Evolutionary conservation across 2,888 invertebrate species (phyloP).

Genomic region (Eretmocerus hayati): DNA sequence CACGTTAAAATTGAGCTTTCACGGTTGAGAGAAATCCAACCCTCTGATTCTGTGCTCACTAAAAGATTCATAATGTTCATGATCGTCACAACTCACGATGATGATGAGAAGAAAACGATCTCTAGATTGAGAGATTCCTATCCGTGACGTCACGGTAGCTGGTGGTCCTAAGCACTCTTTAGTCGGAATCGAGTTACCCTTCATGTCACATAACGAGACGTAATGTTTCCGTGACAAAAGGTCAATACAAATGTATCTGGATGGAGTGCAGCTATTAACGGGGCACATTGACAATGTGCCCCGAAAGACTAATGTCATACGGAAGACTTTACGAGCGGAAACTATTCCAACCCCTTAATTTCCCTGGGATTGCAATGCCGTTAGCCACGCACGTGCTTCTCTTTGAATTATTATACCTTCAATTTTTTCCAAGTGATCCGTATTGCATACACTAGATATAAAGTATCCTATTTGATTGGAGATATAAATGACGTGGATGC

Average conservation of each 20-base stretch:
- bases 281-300: slow-evolving; percentile 26
- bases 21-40: no score
- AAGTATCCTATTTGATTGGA: background rate
- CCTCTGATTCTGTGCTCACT: no score
- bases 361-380: slow-evolving; percentile 45
- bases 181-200: slow-evolving; percentile 3
- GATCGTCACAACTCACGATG: no score
- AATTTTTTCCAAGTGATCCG: no score
- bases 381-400: slow-evolving; percentile 42
- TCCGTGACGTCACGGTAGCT: no score
- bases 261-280: slow-evolving; percentile 14
- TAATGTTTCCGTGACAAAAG: slow-evolving; percentile 30
- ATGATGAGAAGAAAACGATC: no score
- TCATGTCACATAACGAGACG: slow-evolving; percentile 29
- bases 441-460: background rate
- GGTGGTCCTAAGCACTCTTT: no score
- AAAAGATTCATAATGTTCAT: no score
- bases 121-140: no score
- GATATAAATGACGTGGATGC: no score
- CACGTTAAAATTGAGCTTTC: no score
- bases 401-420: no score
- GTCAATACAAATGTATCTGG: slow-evolving; percentile 29
- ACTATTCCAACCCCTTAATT: slow-evolving; percentile 41
- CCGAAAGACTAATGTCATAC: slow-evolving; percentile 43
- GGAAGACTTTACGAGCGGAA: slow-evolving; percentile 44